Evolutionary conservation across 1,140 invertebrate genomes (phyloP).

Genomic region (Penaeus japonicus): DNA sequence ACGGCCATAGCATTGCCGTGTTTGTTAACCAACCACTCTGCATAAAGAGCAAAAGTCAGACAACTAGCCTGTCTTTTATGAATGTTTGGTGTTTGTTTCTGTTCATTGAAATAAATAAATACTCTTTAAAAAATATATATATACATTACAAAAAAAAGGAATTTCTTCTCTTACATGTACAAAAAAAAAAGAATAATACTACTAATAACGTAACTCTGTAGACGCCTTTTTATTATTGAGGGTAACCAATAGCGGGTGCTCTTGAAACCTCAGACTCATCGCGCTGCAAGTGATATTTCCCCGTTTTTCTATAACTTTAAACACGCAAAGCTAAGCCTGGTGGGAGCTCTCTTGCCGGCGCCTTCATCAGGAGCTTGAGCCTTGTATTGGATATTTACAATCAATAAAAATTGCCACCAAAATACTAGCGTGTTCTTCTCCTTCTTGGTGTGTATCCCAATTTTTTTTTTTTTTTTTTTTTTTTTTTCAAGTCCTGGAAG

Average conservation of each 20-base stretch:
- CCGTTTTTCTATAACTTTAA: neutral
- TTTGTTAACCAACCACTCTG: neutral
- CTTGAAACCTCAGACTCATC: conserved; percentile 7
- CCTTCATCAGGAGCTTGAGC: conserved; percentile 15
- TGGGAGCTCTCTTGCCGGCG: neutral
- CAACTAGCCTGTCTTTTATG: neutral
- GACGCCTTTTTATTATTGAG: conserved; percentile 7
- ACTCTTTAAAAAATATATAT: too few relatives aligned
- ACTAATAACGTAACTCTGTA: neutral
- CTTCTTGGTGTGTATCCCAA: neutral
- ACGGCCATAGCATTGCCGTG: too few relatives aligned
- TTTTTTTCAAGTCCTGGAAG: too few relatives aligned
- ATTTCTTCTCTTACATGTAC: conserved; percentile 38
- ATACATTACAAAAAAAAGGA: neutral
- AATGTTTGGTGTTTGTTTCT: conserved; percentile 25
- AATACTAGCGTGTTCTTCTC: neutral
- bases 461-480: too few relatives aligned
- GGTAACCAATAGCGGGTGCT: neutral
- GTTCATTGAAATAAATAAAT: neutral
- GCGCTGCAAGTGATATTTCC: conserved; percentile 27
- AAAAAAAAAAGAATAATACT: neutral
- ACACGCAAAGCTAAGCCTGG: too few relatives aligned
- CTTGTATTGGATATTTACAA: conserved; percentile 31
- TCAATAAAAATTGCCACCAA: conserved; percentile 37
- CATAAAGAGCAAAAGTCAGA: neutral